Evolutionary conservation across 2,797 vertebrate species (phyloP), one percentile per base, ranked within the genome.

Genomic region (Acipenser ruthenus): DNA sequence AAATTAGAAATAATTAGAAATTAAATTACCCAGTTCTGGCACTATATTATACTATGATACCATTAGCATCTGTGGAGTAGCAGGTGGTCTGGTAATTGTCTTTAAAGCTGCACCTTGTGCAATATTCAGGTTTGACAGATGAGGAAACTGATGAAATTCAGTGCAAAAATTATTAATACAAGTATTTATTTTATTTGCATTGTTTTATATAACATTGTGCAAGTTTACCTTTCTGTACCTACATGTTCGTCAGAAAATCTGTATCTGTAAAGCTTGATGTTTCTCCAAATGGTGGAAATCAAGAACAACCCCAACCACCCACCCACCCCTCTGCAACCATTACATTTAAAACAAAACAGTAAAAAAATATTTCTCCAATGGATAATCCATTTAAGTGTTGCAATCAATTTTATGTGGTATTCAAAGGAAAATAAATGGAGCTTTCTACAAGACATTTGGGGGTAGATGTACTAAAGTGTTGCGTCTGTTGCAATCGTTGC

Each of bases 51-150:
- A 12, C 49, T 59, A 66, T 49, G 37, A 56, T 55, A 18, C 11
- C 64, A 65, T 65, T 65, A 65, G 58, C 65, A 66, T 59, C 65
- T 66, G 65, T 60, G 37, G 55, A 66, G 50, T 59, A 66, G 48
- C 65, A 66, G 65, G 65, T 66, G 65, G 65, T 56, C 65, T 66
- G 53, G 56, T 66, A 60, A 66, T 66, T 59, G 47, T 66, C 37
- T 66, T 11, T 18, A 66, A 52, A 56, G 48, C 65, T 13, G 13
- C 65, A 66, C 47, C 37, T 66, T 66, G 65, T 59, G 56, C 65
- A 15, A 49, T 59, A 50, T 49, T 59, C 37, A 37, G 37, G 37
- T 37, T 37, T 37, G 37, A 37, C 37, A 59, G 65, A 66, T 59
- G 56, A 56, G 12, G 6, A 47, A 60, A 49, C 15, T 50, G 51